phyloP scores from a whole-genome alignment of 2,888 invertebrate species.

The Ornithoptera alexandrae region DNA sequence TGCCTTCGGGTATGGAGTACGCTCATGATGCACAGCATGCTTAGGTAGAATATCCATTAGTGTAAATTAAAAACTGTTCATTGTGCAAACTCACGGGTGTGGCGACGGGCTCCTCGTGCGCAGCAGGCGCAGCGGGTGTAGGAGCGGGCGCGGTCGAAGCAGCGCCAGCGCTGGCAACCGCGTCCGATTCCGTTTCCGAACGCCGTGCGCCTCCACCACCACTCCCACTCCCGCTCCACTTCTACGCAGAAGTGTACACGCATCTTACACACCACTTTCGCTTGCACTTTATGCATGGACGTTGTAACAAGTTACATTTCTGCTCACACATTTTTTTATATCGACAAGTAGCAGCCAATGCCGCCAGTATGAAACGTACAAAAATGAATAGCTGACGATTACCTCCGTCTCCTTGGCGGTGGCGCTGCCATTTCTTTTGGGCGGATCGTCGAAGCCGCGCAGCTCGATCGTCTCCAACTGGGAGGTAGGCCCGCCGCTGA shows the following conservation, averaged over 20 bases:
- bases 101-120: conserved; percentile 42
- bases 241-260: conserved; percentile 15
- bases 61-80: no score
- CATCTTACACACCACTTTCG: not conserved
- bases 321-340: no score
- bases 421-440: conserved; percentile 58
- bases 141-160: no score
- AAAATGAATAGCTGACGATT: not conserved
- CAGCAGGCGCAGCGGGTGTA: conserved; percentile 37
- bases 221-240: conserved; percentile 51
- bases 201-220: conserved; percentile 50
- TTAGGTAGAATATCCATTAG: no score
- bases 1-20: no score
- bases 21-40: no score
- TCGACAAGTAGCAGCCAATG: no score
- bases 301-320: no score
- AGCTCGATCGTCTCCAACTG: conserved; percentile 95
- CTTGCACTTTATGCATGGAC: no score
- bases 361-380: no score
- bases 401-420: conserved; percentile 65
- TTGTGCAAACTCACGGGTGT: conserved; percentile 44
- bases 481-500: conserved; percentile 93
- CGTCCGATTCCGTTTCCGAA: conserved; percentile 55
- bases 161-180: conserved; percentile 31
- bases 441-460: conserved; percentile 92